Conservation (phyloP, 2,888 invertebrate genomes). For the Alitta virens region DNA sequence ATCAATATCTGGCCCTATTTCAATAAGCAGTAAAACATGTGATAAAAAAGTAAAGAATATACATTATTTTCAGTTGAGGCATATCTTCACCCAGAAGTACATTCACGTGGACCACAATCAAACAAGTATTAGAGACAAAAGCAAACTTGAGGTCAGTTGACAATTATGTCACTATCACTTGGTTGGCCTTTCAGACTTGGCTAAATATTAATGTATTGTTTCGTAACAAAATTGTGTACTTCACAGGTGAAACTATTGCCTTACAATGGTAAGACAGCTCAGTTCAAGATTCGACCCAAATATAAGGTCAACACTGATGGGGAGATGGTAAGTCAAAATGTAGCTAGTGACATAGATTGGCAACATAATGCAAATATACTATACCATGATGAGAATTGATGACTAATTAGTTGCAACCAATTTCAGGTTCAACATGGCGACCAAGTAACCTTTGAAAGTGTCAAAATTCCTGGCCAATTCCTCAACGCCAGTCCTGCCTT, state of each 20-base stretch:
- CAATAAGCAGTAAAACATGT: too few species aligned
- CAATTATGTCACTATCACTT: not conserved
- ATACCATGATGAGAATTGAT: not conserved
- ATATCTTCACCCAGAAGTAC: slow-evolving; percentile 27
- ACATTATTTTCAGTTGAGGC: slow-evolving; percentile 31
- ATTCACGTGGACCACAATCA: slow-evolving; percentile 26
- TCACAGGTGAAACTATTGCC: slow-evolving; percentile 2
- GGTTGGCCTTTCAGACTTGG: not conserved
- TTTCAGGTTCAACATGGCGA: slow-evolving; percentile 25
- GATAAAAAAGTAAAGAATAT: too few species aligned
- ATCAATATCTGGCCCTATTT: too few species aligned
- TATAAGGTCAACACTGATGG: slow-evolving; percentile 56
- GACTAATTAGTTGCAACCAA: too few species aligned
- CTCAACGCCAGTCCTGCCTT: slow-evolving; percentile 12
- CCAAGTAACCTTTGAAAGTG: slow-evolving; percentile 15
- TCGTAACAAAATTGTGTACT: not conserved
- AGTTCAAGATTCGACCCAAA: slow-evolving; percentile 49
- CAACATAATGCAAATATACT: not conserved
- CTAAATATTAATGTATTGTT: not conserved
- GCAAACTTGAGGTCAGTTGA: slow-evolving; percentile 19
- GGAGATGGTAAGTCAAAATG: slow-evolving; percentile 50
- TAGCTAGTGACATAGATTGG: too few species aligned
- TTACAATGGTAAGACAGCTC: slow-evolving; percentile 40
- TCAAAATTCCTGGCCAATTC: slow-evolving; percentile 14
- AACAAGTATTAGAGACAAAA: slow-evolving; percentile 23